Percentiles rank a stretch among this genome's conserved stretches.
phyloP scores from a whole-genome alignment of 2,888 invertebrate genomes.

The Thecophora atra region DNA sequence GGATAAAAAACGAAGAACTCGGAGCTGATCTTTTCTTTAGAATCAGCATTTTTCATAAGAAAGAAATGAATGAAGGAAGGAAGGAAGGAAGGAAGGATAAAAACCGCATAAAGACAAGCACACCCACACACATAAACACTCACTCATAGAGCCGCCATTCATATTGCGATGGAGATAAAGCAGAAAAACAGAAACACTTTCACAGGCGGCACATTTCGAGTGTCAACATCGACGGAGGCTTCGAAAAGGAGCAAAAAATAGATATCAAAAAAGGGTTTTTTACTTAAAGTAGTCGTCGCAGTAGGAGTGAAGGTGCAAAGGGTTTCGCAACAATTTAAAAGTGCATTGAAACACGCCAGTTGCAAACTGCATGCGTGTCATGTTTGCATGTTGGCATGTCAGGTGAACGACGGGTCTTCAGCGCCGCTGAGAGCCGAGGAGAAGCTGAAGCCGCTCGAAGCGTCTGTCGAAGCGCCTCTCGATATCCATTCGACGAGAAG shows the following conservation, averaged over 20 bases:
- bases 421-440: no score
- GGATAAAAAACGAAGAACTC: neutral
- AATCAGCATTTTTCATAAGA: neutral
- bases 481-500: no score
- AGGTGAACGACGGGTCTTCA: no score
- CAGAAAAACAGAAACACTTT: constrained; percentile 2
- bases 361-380: neutral
- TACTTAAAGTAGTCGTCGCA: no score
- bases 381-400: neutral
- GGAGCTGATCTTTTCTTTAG: constrained; percentile 13
- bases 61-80: constrained; percentile 14
- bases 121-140: constrained; percentile 11
- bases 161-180: constrained; percentile 7
- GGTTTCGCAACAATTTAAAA: neutral
- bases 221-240: constrained; percentile 24
- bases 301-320: neutral
- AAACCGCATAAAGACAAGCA: no score
- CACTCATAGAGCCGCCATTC: neutral
- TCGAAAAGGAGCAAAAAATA: neutral
- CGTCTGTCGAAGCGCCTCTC: no score
- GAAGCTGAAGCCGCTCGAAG: no score
- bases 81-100: constrained; percentile 16
- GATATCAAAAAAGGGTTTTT: no score
- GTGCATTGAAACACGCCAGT: neutral
- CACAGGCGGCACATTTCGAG: neutral